Evolutionary conservation across 2,797 vertebrate genomes (phyloP), one percentile per base, ranked within the genome.

Genomic region (Semaprochilodus insignis): DNA sequence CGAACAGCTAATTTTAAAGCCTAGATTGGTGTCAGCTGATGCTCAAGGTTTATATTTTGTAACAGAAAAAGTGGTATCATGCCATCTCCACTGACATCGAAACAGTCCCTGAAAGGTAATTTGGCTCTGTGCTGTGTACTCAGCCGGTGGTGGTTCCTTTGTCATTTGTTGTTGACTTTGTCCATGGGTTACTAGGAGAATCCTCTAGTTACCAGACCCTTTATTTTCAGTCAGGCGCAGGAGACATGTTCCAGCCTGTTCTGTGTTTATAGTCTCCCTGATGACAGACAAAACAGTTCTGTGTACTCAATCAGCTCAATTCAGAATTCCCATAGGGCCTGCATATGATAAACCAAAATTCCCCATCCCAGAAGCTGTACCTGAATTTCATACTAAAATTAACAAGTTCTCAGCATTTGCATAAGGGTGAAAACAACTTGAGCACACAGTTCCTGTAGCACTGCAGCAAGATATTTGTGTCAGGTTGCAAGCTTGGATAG

Each of bases 221-320:
- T 86, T 40, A 52, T 73, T 78, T 86, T 40, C n/a, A 71, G 60
- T 79, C 23, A 16, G 44, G 52, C 23, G 67, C 73, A 51, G 60
- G 60, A 69, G 74, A 66, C 85, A 51, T 77, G 85, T 79, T 66
- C 52, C 19, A 70, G 81, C 85, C 77, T 84, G 85, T 82, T 78
- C 34, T 67, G 40, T 74, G 52, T 74, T 55, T 15, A 55, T 31
- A 74, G 65, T 40, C 70, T 84, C 52, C 55, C 66, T 76, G 70
- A 67, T 66, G 48, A 60, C 82, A 77, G 51, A 54, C 77, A 44
- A 44, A 66, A 34, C 19, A 21, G 21, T 34, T 65, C 27, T 27
- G 70, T 25, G 21, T 27, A 36, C 76, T 48, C 23, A 11, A 31
- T 65, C 31, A 65, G 27, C 27, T 65, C 27, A 10, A 17, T 17